A percentile compares a stretch with the other conserved stretches of the same genome.
phyloP scores from a whole-genome alignment of 2,113 vertebrate species.

The Sinocyclocheilus maitianheensis region DNA sequence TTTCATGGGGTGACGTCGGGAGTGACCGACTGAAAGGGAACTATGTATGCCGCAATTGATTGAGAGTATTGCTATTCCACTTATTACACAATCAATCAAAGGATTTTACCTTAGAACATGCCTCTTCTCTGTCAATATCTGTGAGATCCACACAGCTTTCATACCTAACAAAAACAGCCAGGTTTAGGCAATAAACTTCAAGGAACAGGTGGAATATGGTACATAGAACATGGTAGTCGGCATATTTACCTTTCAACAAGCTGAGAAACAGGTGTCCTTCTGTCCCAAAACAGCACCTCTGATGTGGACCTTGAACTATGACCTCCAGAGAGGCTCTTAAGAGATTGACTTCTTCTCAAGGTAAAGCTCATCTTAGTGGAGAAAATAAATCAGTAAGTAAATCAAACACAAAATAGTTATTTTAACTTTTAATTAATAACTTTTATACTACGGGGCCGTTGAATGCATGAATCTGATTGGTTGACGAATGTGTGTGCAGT shows the following conservation, averaged over 20 bases:
- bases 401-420: background rate
- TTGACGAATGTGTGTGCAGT: too few relatives aligned
- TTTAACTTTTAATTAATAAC: background rate
- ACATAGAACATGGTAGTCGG: background rate
- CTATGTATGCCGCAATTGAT: background rate
- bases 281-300: conserved; percentile 55
- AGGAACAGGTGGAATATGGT: background rate
- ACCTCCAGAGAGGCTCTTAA: conserved; percentile 65
- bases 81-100: conserved; percentile 20
- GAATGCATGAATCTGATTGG: too few relatives aligned
- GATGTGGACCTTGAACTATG: conserved; percentile 62
- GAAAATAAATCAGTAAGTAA: background rate
- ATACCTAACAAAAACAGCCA: conserved; percentile 71
- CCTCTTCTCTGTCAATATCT: conserved; percentile 52
- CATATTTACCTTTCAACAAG: conserved; percentile 79
- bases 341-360: conserved; percentile 72
- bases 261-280: conserved; percentile 78
- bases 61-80: background rate
- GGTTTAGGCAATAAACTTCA: background rate
- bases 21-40: too few relatives aligned
- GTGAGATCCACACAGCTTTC: conserved; percentile 73
- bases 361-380: conserved; percentile 49
- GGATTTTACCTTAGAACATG: conserved; percentile 69
- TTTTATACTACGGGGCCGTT: too few relatives aligned
- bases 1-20: too few relatives aligned